These are phyloP conservation scores for Cotesia typhae DNA, from an alignment of 1,140 invertebrate genomes.

Conservation along the genomic window DNA sequence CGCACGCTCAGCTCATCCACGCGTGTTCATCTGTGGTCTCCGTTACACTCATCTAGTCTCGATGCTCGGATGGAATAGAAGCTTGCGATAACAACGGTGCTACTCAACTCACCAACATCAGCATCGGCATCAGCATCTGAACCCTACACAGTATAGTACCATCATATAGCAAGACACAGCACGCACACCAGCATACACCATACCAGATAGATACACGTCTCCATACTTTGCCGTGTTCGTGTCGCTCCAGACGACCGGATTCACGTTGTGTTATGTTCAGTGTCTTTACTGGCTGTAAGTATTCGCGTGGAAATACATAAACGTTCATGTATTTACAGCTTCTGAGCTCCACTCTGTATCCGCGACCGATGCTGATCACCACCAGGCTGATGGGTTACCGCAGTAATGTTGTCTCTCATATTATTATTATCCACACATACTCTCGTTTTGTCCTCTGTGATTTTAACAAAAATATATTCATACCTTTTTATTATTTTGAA, in stretches of 20 bases:
- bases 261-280: too few species aligned
- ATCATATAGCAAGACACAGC: not conserved
- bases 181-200: not conserved
- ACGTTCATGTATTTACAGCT: constrained; percentile 21
- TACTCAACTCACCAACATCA: not conserved
- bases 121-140: too few species aligned
- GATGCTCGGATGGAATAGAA: too few species aligned
- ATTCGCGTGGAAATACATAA: constrained; percentile 29
- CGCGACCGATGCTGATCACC: not conserved
- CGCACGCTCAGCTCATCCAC: constrained; percentile 32
- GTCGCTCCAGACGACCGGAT: constrained; percentile 4
- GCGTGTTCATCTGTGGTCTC: constrained; percentile 4
- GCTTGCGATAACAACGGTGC: not conserved
- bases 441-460: not conserved
- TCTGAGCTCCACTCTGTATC: not conserved
- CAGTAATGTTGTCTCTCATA: constrained; percentile 39
- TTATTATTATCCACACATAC: constrained; percentile 1
- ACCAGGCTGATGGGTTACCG: not conserved
- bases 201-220: not conserved
- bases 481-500: not conserved
- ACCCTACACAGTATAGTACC: too few species aligned
- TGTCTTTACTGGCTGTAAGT: constrained; percentile 8
- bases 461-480: constrained; percentile 12
- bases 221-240: not conserved
- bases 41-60: constrained; percentile 2